Conservation (phyloP, 2,888 invertebrate genomes). For the Cataglyphis livida region DNA sequence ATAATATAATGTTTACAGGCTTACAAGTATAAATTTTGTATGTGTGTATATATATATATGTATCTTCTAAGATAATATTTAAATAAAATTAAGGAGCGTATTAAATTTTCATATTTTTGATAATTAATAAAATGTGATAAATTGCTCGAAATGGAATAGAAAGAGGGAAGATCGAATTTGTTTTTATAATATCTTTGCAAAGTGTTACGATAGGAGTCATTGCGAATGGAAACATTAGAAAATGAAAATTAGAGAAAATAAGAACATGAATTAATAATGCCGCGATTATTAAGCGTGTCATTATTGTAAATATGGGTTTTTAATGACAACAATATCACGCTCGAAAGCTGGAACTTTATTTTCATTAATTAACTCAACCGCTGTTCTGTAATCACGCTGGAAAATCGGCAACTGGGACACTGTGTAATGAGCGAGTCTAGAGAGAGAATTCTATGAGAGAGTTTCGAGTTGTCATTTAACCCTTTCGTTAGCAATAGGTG, state of each 20-base stretch:
- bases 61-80: not conserved
- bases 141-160: not conserved
- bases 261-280: not conserved
- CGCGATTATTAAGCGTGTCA: not conserved
- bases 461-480: slow-evolving; percentile 47
- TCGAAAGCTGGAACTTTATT: slow-evolving; percentile 45
- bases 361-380: slow-evolving; percentile 52
- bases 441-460: slow-evolving; percentile 13
- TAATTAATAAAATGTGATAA: slow-evolving; percentile 3
- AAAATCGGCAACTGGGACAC: slow-evolving; percentile 47
- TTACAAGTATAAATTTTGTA: not conserved
- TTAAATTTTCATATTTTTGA: not conserved
- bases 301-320: slow-evolving; percentile 15
- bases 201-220: not conserved
- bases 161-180: not conserved
- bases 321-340: slow-evolving; percentile 19
- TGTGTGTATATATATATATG: too few species aligned
- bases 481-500: slow-evolving; percentile 45
- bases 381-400: slow-evolving; percentile 40
- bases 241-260: not conserved
- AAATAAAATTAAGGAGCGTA: not conserved
- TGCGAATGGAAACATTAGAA: not conserved
- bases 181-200: not conserved
- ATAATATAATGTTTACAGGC: not conserved
- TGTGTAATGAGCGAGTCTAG: slow-evolving; percentile 45